A percentile compares a stretch with the other conserved stretches of the same genome.
Conservation (phyloP, 2,113 vertebrate species). For the Bambusicola thoracicus region DNA sequence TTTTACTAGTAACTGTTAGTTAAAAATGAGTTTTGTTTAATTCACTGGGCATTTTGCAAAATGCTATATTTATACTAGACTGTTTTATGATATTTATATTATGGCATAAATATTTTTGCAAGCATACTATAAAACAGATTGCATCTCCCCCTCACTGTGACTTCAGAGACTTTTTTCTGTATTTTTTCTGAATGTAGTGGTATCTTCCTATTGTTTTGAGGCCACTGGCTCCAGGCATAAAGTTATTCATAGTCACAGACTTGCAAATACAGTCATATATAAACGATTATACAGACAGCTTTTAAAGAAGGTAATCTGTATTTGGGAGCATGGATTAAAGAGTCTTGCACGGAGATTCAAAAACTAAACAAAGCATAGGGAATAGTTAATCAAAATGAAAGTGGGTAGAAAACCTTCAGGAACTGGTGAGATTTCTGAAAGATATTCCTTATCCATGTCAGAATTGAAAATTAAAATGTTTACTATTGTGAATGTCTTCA, state of each 20-base stretch:
- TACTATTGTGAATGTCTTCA: neutral
- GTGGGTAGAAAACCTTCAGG: neutral
- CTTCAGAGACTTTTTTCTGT: conserved; percentile 17
- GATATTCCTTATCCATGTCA: neutral
- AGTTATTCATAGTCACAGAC: neutral
- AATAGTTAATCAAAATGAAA: neutral
- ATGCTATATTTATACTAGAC: conserved; percentile 17
- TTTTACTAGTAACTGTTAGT: conserved; percentile 11
- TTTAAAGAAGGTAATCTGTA: neutral
- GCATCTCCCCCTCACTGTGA: neutral
- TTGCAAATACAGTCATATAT: neutral
- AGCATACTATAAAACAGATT: conserved; percentile 9
- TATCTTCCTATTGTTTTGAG: conserved; percentile 1
- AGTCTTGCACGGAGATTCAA: neutral
- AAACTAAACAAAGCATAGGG: neutral
- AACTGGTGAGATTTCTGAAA: neutral
- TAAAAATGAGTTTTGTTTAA: conserved; percentile 45
- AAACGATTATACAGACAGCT: neutral
- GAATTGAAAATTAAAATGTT: neutral
- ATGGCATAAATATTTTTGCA: conserved; percentile 53
- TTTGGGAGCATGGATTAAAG: neutral
- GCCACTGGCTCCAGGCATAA: neutral
- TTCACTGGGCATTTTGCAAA: conserved; percentile 8
- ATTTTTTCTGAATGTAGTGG: conserved; percentile 3
- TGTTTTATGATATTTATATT: conserved; percentile 42